Conservation (phyloP, 1,140 invertebrate species). For the Drosophila virilis region DNA sequence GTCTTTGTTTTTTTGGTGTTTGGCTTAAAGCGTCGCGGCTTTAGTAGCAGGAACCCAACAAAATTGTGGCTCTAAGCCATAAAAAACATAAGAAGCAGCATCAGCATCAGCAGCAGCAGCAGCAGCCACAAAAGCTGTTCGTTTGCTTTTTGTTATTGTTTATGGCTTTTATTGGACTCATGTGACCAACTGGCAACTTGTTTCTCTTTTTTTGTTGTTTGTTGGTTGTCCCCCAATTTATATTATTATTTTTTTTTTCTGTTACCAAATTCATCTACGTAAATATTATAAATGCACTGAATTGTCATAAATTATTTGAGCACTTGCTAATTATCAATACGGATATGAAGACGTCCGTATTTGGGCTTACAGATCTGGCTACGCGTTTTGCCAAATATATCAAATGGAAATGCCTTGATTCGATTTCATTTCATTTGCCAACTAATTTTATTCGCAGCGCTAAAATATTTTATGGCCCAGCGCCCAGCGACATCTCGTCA, state of each 20-base stretch:
- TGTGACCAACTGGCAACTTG: conserved; percentile 60
- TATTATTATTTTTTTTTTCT: conserved; percentile 22
- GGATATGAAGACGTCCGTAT: conserved; percentile 38
- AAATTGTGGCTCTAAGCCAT: conserved; percentile 20
- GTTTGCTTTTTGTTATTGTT: conserved; percentile 49
- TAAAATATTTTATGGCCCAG: conserved; percentile 16
- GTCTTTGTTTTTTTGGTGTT: conserved; percentile 10
- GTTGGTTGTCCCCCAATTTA: too few relatives aligned
- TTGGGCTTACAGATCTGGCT: conserved; percentile 11
- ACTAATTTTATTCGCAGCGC: conserved; percentile 10
- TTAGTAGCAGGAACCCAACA: conserved; percentile 46
- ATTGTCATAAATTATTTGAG: conserved; percentile 43
- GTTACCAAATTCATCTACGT: conserved; percentile 41
- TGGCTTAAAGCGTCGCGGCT: conserved; percentile 11
- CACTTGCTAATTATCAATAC: conserved; percentile 63
- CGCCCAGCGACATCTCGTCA: not conserved
- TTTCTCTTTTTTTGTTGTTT: conserved; percentile 6
- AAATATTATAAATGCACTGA: conserved; percentile 64
- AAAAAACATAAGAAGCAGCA: conserved; percentile 13
- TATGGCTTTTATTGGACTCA: conserved; percentile 47
- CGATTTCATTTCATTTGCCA: conserved; percentile 8
- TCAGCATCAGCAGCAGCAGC: not conserved
- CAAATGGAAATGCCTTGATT: conserved; percentile 7
- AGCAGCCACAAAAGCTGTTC: conserved; percentile 54
- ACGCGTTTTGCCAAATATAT: not conserved